Evolutionary conservation across 2,888 invertebrate species (phyloP).

Genomic region (Ectemnius cavifrons): DNA sequence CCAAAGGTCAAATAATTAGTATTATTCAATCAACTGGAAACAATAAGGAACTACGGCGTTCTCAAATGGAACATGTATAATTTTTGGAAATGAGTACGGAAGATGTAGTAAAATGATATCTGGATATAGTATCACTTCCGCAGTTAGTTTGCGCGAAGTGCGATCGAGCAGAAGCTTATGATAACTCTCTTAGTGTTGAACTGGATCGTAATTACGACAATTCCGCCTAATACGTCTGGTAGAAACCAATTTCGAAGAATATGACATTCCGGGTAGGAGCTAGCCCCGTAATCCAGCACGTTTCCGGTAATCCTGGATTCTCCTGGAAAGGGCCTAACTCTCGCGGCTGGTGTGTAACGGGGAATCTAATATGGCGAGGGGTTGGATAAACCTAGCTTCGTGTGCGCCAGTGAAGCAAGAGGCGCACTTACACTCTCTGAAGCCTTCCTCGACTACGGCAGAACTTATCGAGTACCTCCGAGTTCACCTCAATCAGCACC

Average conservation of each 20-base stretch:
- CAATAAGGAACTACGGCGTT: too few species aligned
- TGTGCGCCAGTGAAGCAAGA: slow-evolving; percentile 31
- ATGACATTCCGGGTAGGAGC: slow-evolving; percentile 53
- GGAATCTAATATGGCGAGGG: slow-evolving; percentile 61
- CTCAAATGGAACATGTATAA: too few species aligned
- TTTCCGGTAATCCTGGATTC: slow-evolving; percentile 58
- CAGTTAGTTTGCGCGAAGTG: too few species aligned
- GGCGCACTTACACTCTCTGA: slow-evolving; percentile 32
- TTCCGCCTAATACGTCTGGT: slow-evolving; percentile 47
- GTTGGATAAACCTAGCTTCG: slow-evolving; percentile 16
- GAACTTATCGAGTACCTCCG: slow-evolving; percentile 60
- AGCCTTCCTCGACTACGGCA: slow-evolving; percentile 14
- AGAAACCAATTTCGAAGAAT: slow-evolving; percentile 57
- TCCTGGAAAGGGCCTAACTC: slow-evolving; percentile 39
- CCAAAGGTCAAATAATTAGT: too few species aligned
- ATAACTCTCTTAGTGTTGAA: slow-evolving; percentile 36
- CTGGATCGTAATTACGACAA: slow-evolving; percentile 55
- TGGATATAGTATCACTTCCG: too few species aligned
- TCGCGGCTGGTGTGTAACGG: slow-evolving; percentile 21
- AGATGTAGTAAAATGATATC: too few species aligned
- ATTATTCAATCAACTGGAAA: too few species aligned
- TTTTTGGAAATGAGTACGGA: too few species aligned
- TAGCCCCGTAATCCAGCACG: slow-evolving; percentile 59
- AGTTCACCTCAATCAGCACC: slow-evolving; percentile 69
- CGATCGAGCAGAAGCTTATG: slow-evolving; percentile 1